Evolutionary conservation across 1,140 invertebrate species (phyloP).

Genomic region (Ruditapes philippinarum): DNA sequence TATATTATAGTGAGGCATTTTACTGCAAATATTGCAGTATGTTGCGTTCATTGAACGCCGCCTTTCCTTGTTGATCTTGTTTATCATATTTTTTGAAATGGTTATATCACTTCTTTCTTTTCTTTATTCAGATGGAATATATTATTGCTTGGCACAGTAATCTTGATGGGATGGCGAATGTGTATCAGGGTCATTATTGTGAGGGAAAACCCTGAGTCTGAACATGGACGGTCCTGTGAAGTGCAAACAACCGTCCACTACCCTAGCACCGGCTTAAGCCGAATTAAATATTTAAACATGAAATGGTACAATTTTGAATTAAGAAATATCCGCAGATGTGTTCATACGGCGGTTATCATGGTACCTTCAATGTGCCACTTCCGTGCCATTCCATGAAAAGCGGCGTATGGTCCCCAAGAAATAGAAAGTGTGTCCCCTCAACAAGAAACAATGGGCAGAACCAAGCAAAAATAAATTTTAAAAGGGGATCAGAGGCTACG

Average conservation of each 20-base stretch:
- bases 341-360: no score
- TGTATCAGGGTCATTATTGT: not conserved
- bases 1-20: not conserved
- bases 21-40: not conserved
- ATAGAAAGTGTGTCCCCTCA: no score
- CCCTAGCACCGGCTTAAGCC: no score
- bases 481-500: no score
- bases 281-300: not conserved
- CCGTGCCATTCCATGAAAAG: not conserved
- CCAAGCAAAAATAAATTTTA: no score
- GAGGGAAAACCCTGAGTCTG: not conserved
- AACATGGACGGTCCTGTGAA: no score
- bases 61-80: not conserved
- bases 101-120: not conserved
- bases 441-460: no score
- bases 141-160: not conserved
- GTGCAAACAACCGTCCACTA: no score
- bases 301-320: no score
- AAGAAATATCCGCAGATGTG: no score
- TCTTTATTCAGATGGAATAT: not conserved
- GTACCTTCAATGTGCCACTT: no score
- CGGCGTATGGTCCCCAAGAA: not conserved
- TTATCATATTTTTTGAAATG: not conserved
- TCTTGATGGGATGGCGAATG: not conserved
- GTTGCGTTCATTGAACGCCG: not conserved